These are phyloP conservation scores for Microcebus ravelobensis DNA, from an alignment of 2,113 vertebrate species.

Conservation along the genomic window DNA sequence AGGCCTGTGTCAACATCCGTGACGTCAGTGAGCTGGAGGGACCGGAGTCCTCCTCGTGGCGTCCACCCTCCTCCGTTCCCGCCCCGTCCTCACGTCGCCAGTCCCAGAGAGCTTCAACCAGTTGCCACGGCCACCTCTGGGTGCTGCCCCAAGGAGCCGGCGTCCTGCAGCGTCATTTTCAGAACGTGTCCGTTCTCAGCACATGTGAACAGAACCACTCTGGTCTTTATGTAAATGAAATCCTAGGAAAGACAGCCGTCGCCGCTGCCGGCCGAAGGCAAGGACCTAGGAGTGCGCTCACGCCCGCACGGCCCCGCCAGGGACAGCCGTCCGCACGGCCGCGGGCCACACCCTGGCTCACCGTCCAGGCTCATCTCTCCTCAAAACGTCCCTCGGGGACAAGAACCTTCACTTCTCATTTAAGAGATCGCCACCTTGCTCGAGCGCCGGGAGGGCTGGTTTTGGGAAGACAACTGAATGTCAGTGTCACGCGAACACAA, in stretches of 20 bases:
- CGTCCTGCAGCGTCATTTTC: fast-evolving
- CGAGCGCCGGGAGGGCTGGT: fast-evolving
- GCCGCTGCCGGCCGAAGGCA: neutral
- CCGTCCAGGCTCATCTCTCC: fast-evolving
- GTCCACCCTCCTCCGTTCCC: neutral
- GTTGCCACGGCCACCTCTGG: fast-evolving
- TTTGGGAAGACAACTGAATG: fast-evolving
- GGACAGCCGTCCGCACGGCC: too few species aligned
- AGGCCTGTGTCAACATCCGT: neutral
- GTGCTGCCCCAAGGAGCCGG: neutral
- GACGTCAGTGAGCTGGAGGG: neutral
- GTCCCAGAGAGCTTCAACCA: neutral
- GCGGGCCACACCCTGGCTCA: neutral
- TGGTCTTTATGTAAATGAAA: neutral
- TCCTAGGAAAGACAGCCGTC: neutral
- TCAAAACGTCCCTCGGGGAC: neutral
- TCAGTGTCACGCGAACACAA: fast-evolving
- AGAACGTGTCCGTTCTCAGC: neutral
- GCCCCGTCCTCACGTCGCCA: neutral
- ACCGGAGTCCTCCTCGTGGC: neutral
- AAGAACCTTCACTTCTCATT: neutral
- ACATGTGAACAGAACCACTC: neutral
- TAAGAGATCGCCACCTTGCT: neutral
- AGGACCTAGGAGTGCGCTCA: neutral
- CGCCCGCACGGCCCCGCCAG: too few species aligned